These are phyloP conservation scores for Acronicta alni DNA, from an alignment of 2,888 invertebrate genomes.

Conservation along the genomic window DNA sequence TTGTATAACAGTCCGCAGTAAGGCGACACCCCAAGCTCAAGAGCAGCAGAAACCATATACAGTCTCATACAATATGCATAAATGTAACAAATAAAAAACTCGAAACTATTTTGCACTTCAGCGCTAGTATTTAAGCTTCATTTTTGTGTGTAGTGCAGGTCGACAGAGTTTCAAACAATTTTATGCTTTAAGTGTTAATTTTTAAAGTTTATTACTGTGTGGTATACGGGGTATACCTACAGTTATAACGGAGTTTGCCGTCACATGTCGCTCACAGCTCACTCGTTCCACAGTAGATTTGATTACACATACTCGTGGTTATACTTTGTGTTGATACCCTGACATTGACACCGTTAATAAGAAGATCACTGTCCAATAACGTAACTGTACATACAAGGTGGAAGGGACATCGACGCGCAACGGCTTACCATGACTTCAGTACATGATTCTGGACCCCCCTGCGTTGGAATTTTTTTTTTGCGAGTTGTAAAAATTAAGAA, in stretches of 20 bases:
- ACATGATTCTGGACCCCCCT: too few relatives aligned
- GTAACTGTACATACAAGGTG: not conserved
- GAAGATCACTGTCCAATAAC: conserved; percentile 1
- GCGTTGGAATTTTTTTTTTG: too few relatives aligned
- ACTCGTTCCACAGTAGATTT: conserved; percentile 59
- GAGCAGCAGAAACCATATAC: conserved; percentile 45
- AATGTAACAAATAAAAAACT: not conserved
- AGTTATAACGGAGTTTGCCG: not conserved
- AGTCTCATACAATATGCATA: conserved; percentile 11
- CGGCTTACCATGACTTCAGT: too few relatives aligned
- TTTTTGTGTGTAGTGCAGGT: not conserved
- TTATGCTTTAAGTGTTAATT: not conserved
- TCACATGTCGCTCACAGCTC: conserved; percentile 23
- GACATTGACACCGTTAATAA: conserved; percentile 7
- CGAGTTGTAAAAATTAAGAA: too few relatives aligned
- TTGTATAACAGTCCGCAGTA: conserved; percentile 24
- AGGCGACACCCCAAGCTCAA: conserved; percentile 39
- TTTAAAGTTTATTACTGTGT: conserved; percentile 1
- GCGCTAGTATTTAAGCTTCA: not conserved
- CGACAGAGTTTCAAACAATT: not conserved
- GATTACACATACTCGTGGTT: conserved; percentile 57
- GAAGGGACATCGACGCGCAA: too few relatives aligned
- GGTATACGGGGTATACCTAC: not conserved
- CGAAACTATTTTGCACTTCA: conserved; percentile 14
- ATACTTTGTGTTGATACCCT: conserved; percentile 14